These are phyloP conservation scores for Chrysopilus asiliformis DNA, from an alignment of 2,888 invertebrate species.

Conservation along the genomic window DNA sequence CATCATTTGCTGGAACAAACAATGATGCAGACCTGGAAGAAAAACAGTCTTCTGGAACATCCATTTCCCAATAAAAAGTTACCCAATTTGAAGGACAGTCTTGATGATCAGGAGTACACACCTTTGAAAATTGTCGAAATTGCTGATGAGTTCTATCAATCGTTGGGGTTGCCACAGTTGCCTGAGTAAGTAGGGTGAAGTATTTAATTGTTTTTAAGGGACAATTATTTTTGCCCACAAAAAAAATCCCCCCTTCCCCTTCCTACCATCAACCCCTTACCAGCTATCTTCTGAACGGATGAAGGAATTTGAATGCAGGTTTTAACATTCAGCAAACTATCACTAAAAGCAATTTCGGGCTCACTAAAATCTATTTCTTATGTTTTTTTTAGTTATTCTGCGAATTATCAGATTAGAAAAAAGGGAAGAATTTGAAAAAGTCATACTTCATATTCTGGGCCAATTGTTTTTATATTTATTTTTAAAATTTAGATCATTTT, in stretches of 20 bases:
- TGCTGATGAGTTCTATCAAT: constrained; percentile 66
- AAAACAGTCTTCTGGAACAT: constrained; percentile 37
- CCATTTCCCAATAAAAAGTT: constrained; percentile 52
- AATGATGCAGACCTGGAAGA: constrained; percentile 63
- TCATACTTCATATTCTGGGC: no score
- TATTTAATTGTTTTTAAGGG: no score
- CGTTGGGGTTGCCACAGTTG: constrained; percentile 55
- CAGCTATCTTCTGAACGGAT: no score
- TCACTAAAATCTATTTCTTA: no score
- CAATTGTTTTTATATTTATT: no score
- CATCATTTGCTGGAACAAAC: constrained; percentile 62
- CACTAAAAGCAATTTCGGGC: no score
- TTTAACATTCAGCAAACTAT: no score
- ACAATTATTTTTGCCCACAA: not conserved
- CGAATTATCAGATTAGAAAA: not conserved
- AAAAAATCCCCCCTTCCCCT: no score
- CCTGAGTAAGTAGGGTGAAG: constrained; percentile 36
- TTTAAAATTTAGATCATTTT: not conserved
- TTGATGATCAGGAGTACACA: constrained; percentile 45
- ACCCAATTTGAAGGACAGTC: constrained; percentile 52
- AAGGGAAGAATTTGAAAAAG: not conserved
- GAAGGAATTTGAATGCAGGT: no score
- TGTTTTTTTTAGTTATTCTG: no score
- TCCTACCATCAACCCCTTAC: no score
- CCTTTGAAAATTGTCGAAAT: constrained; percentile 56